Evolutionary conservation across 2,888 invertebrate species (phyloP).

Genomic region (Agrotis exclamationis): DNA sequence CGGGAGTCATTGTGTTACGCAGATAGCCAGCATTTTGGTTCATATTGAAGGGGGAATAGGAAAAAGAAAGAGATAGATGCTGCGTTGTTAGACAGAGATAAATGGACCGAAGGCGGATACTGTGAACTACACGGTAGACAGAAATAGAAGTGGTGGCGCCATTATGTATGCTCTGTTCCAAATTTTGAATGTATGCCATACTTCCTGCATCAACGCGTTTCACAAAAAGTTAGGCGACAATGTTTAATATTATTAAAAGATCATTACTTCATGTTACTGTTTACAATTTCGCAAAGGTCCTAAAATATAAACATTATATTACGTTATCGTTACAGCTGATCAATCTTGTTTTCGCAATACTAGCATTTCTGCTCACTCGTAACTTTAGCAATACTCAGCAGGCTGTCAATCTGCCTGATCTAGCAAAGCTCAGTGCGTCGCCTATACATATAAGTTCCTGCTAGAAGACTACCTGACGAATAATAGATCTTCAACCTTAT

Average conservation of each 20-base stretch:
- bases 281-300: neutral
- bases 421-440: neutral
- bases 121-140: conserved; percentile 76
- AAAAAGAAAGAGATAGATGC: conserved; percentile 72
- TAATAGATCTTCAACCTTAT: too few relatives aligned
- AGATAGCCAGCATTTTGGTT: conserved; percentile 67
- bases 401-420: neutral
- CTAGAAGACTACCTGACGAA: too few relatives aligned
- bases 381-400: neutral
- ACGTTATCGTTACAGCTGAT: neutral
- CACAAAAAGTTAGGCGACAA: conserved; percentile 45
- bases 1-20: conserved; percentile 63
- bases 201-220: conserved; percentile 75
- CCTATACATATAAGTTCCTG: too few relatives aligned
- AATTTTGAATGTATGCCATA: conserved; percentile 83
- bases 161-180: conserved; percentile 78
- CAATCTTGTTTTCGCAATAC: neutral
- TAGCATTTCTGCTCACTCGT: neutral
- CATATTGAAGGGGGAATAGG: conserved; percentile 65
- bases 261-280: neutral
- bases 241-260: neutral
- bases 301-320: too few relatives aligned
- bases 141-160: conserved; percentile 82
- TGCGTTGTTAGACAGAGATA: conserved; percentile 67
- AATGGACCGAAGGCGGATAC: conserved; percentile 80